Conservation (phyloP, 2,113 vertebrate genomes). For the Cavia porcellus region DNA sequence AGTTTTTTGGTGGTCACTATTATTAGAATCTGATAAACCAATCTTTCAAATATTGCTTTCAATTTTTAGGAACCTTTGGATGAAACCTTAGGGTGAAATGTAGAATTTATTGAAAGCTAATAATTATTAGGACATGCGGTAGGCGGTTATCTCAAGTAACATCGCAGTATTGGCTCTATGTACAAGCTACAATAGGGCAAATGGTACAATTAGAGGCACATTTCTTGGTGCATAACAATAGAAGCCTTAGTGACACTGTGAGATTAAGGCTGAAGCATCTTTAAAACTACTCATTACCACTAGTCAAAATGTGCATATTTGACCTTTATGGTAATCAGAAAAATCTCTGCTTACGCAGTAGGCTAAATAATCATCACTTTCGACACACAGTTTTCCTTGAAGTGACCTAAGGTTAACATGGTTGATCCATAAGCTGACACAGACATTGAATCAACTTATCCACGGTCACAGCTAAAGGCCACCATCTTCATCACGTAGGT, state of each 20-base stretch:
- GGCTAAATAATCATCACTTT: conserved; percentile 90
- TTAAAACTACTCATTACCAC: conserved; percentile 92
- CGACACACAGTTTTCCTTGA: conserved; percentile 85
- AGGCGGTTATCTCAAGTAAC: conserved; percentile 88
- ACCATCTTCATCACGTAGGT: conserved; percentile 87
- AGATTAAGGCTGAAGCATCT: conserved; percentile 91
- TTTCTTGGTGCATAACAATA: conserved; percentile 91
- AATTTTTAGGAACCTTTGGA: conserved; percentile 84
- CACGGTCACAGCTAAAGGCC: conserved; percentile 85
- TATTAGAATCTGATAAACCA: conserved; percentile 75
- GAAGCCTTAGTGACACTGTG: conserved; percentile 90
- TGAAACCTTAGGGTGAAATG: conserved; percentile 52
- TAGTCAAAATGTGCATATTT: conserved; percentile 90
- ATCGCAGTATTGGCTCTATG: conserved; percentile 86
- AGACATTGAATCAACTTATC: conserved; percentile 87
- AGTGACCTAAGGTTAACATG: conserved; percentile 88
- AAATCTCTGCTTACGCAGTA: conserved; percentile 83
- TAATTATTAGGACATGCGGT: conserved; percentile 90
- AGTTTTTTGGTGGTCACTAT: conserved; percentile 63
- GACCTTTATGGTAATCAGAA: conserved; percentile 92
- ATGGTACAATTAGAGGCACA: conserved; percentile 90
- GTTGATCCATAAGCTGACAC: conserved; percentile 83
- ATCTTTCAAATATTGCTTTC: conserved; percentile 84
- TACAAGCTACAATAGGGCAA: conserved; percentile 90
- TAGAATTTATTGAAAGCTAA: conserved; percentile 88